phyloP scores from a whole-genome alignment of 1,140 invertebrate genomes.

The Drosophila orosa region DNA sequence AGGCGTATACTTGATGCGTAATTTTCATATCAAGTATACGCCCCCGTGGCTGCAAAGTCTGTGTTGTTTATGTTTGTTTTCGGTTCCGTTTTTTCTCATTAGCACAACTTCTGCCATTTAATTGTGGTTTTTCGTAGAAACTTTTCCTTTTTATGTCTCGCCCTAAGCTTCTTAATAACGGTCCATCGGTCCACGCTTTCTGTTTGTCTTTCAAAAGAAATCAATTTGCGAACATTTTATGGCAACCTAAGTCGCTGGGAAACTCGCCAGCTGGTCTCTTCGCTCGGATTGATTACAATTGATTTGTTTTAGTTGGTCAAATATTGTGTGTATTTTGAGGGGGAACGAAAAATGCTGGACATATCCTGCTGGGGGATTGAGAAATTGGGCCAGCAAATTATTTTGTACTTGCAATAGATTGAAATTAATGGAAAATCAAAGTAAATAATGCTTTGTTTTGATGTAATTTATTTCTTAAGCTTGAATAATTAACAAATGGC shows the following conservation, averaged over 20 bases:
- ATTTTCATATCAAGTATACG: constrained; percentile 51
- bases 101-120: constrained; percentile 18
- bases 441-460: constrained; percentile 8
- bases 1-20: too few relatives aligned
- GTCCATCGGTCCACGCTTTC: constrained; percentile 2
- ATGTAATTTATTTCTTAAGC: background rate
- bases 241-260: constrained; percentile 39
- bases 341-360: background rate
- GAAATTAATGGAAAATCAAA: background rate
- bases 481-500: background rate
- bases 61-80: background rate
- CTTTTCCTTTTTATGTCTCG: constrained; percentile 39
- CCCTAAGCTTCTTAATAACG: constrained; percentile 27
- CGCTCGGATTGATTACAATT: constrained; percentile 32
- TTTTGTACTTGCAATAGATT: background rate
- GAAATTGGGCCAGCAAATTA: background rate
- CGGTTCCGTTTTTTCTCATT: constrained; percentile 24
- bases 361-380: constrained; percentile 14
- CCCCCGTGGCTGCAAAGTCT: constrained; percentile 13
- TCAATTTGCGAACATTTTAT: constrained; percentile 25
- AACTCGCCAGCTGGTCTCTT: constrained; percentile 34
- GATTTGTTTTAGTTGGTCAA: constrained; percentile 32
- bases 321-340: background rate
- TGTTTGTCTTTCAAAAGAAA: constrained; percentile 26
- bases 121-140: constrained; percentile 30